Evolutionary conservation across 2,888 invertebrate species (phyloP), one percentile per base, ranked within the genome.

Genomic region (Eupithecia subfuscata): DNA sequence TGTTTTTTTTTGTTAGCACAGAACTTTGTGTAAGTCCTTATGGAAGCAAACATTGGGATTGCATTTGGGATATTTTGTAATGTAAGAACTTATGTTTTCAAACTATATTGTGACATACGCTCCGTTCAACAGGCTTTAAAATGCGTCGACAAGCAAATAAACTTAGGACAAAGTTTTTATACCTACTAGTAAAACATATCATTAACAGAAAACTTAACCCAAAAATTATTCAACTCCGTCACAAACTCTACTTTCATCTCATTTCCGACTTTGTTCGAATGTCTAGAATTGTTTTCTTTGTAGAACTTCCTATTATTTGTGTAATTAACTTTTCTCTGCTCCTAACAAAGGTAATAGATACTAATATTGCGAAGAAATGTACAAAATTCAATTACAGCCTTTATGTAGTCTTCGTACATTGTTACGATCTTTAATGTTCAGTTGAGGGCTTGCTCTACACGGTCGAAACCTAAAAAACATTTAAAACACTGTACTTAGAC

Each of bases 401-500:
- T 56, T 0, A 48, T 37, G 18, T 56, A 22, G 48, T 67, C 67
- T 73, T 73, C 25, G 40, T 45, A 71, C 65, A 65, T 56, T 56
- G 65, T 70, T 43, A 72, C 74, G 3, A 70, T 77, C 60, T 71
- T 64, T 69, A 71, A 65, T 73, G 79, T 79, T 74, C 60, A 70
- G 71, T 74, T 78, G 69, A 63, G 73, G 30, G 16, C 11, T 22
- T 56, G 11, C n/a, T 30, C 12, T 63, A 63, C 63, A 63, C 16
- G 63, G 16, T 7, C 30, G 30, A 30, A 63, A 63, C 25, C 7
- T 52, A 34, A 34, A 34, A 34, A 34, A 34, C 34, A 34, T 34
- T 5, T 34, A 34, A 34, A 34, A 34, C 34, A 34, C 34, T 34
- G 2, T 2, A 34, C 34, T 34, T 34, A 34, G 34, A 34, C 34